phyloP scores from a whole-genome alignment of 2,113 vertebrate species.

The Gallinago jamesoni region DNA sequence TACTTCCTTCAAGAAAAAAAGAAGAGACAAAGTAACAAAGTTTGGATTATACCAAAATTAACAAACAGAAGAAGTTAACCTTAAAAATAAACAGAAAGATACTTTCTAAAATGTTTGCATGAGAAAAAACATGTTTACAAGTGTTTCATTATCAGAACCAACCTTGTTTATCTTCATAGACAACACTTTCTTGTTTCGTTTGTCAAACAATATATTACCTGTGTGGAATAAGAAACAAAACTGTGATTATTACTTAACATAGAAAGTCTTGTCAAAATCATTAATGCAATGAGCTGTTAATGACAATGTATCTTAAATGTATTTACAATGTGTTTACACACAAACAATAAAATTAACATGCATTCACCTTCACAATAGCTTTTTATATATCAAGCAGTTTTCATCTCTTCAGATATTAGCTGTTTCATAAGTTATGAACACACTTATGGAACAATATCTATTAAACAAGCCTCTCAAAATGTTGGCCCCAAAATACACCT shows the following conservation, averaged over 20 bases:
- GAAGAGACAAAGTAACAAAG: neutral
- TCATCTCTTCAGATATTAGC: neutral
- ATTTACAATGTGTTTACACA: neutral
- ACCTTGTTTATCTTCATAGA: constrained; percentile 84
- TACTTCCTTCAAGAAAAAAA: neutral
- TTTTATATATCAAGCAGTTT: neutral
- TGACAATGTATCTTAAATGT: neutral
- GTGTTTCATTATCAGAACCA: constrained; percentile 47
- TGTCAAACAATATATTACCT: constrained; percentile 77
- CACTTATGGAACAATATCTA: neutral
- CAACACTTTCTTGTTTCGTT: constrained; percentile 62
- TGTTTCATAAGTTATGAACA: neutral
- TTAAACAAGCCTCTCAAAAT: neutral
- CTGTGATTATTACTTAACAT: neutral
- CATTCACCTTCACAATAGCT: neutral
- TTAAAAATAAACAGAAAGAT: neutral
- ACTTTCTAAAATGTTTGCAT: neutral
- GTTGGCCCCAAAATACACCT: neutral
- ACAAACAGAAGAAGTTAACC: neutral
- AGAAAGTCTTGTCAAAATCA: neutral
- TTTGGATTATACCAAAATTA: neutral
- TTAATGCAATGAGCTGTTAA: neutral
- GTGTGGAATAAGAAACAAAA: constrained; percentile 30
- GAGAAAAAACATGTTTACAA: neutral
- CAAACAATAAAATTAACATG: neutral